Evolutionary conservation across 2,888 invertebrate genomes (phyloP).

Genomic region (Rutpela maculata): DNA sequence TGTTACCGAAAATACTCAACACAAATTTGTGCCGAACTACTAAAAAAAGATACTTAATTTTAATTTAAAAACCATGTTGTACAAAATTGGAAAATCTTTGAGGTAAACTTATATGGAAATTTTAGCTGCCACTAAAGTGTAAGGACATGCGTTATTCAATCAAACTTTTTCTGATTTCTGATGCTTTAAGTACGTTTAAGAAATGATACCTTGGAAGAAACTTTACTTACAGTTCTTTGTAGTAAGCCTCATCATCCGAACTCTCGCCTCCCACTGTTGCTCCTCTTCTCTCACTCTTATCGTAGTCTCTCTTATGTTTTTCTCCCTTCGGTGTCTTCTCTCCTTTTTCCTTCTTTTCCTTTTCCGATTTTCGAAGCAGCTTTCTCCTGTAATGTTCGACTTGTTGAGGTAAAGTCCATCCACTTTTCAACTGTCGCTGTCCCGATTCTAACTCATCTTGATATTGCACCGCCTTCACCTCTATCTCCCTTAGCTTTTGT

Average conservation of each 20-base stretch:
- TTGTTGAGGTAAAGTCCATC: constrained; percentile 87
- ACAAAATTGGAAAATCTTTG: not conserved
- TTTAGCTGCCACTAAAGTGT: constrained; percentile 3
- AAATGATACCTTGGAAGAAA: not conserved
- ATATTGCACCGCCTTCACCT: constrained; percentile 95
- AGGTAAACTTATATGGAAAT: not conserved
- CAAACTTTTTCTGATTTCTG: not conserved
- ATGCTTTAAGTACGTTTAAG: not conserved
- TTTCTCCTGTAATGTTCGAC: constrained; percentile 93
- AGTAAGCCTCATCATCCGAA: constrained; percentile 71
- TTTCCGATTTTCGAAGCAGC: constrained; percentile 84
- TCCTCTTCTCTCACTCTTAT: constrained; percentile 67
- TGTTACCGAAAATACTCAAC: no score
- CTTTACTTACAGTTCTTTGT: constrained; percentile 72
- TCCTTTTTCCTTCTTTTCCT: constrained; percentile 70
- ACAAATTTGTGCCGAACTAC: no score
- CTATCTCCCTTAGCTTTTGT: constrained; percentile 90
- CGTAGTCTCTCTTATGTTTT: constrained; percentile 71
- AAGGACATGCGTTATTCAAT: not conserved
- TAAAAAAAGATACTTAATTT: no score
- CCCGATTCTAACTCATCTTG: constrained; percentile 97
- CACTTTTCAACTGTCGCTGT: constrained; percentile 82
- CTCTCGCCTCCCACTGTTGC: constrained; percentile 58
- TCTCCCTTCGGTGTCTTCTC: constrained; percentile 65
- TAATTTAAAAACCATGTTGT: not conserved